Conservation (phyloP, 1,140 invertebrate species). For the Dolichoris vasculosae region DNA sequence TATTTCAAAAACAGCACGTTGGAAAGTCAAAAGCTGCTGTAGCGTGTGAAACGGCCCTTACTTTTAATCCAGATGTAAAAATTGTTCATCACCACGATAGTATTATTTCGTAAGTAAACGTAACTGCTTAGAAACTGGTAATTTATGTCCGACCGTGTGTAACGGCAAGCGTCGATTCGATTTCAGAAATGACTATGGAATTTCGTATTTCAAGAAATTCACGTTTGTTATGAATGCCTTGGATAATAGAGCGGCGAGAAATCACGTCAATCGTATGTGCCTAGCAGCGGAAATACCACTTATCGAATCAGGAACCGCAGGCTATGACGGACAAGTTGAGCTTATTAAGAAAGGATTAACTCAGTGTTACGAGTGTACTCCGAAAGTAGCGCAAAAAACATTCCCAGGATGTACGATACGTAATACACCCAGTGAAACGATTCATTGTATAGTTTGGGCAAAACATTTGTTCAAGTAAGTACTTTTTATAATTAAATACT, state of each 20-base stretch:
- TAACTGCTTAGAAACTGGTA: constrained; percentile 15
- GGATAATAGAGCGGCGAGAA: constrained; percentile 96
- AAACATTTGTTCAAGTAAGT: constrained; percentile 98
- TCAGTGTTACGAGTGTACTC: constrained; percentile 98
- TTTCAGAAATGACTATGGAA: constrained; percentile 82
- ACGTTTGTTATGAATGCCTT: constrained; percentile 96
- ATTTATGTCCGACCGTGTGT: neutral
- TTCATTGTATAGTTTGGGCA: constrained; percentile 99
- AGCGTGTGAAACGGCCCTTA: constrained; percentile 90
- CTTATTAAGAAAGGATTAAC: constrained; percentile 91
- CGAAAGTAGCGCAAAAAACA: constrained; percentile 92
- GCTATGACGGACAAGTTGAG: constrained; percentile 95
- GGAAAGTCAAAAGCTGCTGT: constrained; percentile 95
- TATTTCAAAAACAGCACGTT: constrained; percentile 98
- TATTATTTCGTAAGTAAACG: constrained; percentile 87
- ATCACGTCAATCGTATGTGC: constrained; percentile 99
- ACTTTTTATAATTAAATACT: neutral
- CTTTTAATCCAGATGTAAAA: constrained; percentile 91
- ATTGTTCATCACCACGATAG: constrained; percentile 95
- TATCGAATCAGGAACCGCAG: constrained; percentile 97
- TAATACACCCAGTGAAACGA: constrained; percentile 99
- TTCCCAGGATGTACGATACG: constrained; percentile 99
- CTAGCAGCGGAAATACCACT: constrained; percentile 94
- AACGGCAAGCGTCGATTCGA: neutral
- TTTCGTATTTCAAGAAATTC: constrained; percentile 95